Evolutionary conservation across 2,113 vertebrate genomes (phyloP).

Genomic region (Halcyon senegalensis): DNA sequence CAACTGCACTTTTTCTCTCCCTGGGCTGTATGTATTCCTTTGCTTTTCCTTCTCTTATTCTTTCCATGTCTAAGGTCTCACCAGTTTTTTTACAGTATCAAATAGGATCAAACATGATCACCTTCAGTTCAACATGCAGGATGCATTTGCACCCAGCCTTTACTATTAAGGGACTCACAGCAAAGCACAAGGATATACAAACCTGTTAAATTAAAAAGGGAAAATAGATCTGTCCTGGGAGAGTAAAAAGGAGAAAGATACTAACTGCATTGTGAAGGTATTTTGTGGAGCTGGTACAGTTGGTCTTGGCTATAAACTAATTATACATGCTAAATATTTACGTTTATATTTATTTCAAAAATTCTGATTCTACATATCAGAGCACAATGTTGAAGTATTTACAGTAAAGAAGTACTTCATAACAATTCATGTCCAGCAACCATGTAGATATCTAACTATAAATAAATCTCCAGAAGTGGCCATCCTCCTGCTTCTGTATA

Average conservation of each 20-base stretch:
- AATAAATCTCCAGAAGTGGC: not conserved
- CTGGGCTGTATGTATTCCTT: not conserved
- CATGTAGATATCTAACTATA: not conserved
- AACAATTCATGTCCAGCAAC: not conserved
- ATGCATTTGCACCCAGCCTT: not conserved
- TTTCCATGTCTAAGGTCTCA: not conserved
- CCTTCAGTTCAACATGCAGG: not conserved
- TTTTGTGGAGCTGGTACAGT: not conserved
- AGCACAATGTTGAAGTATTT: not conserved
- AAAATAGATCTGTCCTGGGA: not conserved
- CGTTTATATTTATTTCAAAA: not conserved
- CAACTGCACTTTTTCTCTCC: not conserved
- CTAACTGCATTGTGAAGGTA: not conserved
- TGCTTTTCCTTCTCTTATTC: not conserved
- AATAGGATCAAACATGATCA: not conserved
- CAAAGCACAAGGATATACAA: not conserved
- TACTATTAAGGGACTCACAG: not conserved
- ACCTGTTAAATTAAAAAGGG: not conserved
- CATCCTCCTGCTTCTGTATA: not conserved
- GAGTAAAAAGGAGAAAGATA: not conserved
- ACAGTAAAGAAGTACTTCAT: not conserved
- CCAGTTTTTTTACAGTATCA: fast-evolving
- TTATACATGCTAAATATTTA: not conserved
- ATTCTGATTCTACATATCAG: not conserved
- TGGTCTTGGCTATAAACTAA: not conserved